phyloP scores from a whole-genome alignment of 2,888 invertebrate genomes.

The Aphrophora alni region DNA sequence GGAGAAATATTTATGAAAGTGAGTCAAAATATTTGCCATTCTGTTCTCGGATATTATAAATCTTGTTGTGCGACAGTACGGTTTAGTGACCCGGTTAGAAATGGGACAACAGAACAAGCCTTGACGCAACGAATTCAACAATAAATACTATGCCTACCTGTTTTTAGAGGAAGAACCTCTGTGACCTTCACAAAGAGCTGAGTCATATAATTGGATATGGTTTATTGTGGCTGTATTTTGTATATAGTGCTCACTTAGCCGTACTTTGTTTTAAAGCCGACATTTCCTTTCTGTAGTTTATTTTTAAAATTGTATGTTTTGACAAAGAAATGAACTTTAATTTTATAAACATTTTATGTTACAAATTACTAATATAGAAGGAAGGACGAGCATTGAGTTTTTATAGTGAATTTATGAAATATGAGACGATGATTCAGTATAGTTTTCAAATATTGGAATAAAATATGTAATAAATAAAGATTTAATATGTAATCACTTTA shows the following conservation, averaged over 20 bases:
- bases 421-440: too few species aligned
- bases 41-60: neutral
- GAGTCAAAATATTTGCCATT: neutral
- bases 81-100: slow-evolving; percentile 9
- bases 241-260: neutral
- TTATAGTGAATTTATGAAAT: too few species aligned
- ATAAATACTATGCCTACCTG: neutral
- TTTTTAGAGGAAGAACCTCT: neutral
- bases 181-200: neutral
- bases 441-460: too few species aligned
- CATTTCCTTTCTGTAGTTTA: neutral
- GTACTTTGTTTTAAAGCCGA: neutral
- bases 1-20: neutral
- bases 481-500: too few species aligned
- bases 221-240: neutral
- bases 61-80: neutral
- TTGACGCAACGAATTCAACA: neutral
- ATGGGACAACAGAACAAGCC: neutral
- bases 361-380: too few species aligned
- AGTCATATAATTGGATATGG: neutral
- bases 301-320: neutral
- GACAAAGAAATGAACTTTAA: neutral
- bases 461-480: too few species aligned
- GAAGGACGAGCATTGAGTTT: too few species aligned
- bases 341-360: too few species aligned